Percentiles rank a stretch among this genome's conserved stretches.
Conservation (phyloP, 2,888 invertebrate species). For the Agrotis ipsilon region DNA sequence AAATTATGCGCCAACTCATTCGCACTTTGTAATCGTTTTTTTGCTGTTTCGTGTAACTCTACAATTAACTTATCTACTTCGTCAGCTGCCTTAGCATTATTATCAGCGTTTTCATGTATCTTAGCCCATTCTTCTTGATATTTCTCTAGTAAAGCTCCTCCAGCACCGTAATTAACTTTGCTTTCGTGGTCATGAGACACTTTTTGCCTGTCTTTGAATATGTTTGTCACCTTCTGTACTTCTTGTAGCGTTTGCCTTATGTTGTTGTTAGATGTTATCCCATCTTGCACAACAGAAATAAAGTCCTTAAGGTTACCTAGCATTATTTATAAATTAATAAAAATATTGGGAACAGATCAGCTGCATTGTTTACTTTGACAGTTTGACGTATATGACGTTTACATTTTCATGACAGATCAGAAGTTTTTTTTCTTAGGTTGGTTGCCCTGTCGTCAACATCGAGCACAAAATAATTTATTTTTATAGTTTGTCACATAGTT, state of each 20-base stretch:
- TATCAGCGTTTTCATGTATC: constrained; percentile 93
- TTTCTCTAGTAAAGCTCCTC: constrained; percentile 93
- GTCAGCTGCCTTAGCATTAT: constrained; percentile 92
- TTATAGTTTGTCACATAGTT: no score
- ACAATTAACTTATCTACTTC: constrained; percentile 85
- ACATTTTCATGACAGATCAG: constrained; percentile 23
- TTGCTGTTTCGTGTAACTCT: constrained; percentile 80
- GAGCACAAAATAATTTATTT: no score
- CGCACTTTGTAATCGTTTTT: constrained; percentile 79
- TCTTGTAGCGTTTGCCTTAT: constrained; percentile 85
- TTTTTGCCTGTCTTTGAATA: constrained; percentile 86
- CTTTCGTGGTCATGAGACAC: constrained; percentile 78
- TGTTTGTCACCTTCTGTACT: constrained; percentile 85
- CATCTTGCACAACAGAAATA: constrained; percentile 88
- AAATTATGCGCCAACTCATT: constrained; percentile 82
- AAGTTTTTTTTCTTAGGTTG: background rate
- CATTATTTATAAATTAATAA: constrained; percentile 73
- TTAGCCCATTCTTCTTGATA: constrained; percentile 94
- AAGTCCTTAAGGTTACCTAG: constrained; percentile 88
- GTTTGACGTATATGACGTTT: constrained; percentile 36
- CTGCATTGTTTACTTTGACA: constrained; percentile 56
- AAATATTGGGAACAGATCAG: constrained; percentile 35
- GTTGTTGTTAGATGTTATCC: constrained; percentile 83
- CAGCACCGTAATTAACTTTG: constrained; percentile 91
- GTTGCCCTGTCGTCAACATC: background rate